Conservation (phyloP, 2,797 vertebrate species). For the Manis pentadactyla region DNA sequence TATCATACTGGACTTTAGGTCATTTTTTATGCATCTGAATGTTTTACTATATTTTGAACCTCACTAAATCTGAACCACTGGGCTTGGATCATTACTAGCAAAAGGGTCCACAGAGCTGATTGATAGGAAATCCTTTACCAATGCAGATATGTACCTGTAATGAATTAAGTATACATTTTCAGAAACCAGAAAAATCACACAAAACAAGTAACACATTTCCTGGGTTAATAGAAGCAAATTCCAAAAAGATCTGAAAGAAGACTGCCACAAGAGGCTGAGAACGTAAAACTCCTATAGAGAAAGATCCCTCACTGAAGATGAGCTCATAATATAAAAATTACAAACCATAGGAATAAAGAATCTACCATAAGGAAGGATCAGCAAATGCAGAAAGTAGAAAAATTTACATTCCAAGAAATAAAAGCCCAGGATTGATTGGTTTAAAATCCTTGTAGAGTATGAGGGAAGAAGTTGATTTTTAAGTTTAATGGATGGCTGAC, state of each 20-base stretch:
- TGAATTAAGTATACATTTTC: not conserved
- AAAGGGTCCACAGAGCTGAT: not conserved
- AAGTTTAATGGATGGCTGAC: conserved; percentile 27
- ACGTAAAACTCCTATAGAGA: not conserved
- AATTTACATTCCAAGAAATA: not conserved
- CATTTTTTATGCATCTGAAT: not conserved
- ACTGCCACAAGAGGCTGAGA: not conserved
- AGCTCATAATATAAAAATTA: not conserved
- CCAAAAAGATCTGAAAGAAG: not conserved
- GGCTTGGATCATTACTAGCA: not conserved
- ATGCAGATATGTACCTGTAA: not conserved
- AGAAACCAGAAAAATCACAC: not conserved
- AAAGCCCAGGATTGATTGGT: not conserved
- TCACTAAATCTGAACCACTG: not conserved
- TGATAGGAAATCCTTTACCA: not conserved
- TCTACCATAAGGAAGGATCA: not conserved
- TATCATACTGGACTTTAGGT: not conserved
- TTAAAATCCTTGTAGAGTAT: conserved; percentile 3
- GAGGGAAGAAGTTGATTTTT: conserved; percentile 37
- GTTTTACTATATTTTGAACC: not conserved
- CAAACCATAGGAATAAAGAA: not conserved
- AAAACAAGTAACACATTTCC: not conserved
- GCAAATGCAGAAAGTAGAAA: not conserved
- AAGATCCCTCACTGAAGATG: not conserved
- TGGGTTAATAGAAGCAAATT: not conserved